These are phyloP conservation scores for Argya squamiceps DNA, from an alignment of 2,797 vertebrate genomes.

Conservation along the genomic window DNA sequence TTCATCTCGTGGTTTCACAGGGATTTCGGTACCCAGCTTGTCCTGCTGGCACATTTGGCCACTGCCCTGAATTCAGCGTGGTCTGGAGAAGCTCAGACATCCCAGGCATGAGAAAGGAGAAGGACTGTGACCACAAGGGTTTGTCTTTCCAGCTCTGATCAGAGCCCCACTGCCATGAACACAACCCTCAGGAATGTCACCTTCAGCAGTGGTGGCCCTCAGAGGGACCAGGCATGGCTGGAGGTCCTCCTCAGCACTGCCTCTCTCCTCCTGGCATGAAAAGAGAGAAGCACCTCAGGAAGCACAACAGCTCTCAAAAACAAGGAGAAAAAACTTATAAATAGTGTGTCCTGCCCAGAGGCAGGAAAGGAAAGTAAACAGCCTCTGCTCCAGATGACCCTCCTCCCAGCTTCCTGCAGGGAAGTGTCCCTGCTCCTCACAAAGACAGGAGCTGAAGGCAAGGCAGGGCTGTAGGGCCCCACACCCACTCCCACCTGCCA, in stretches of 20 bases:
- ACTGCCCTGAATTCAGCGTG: fast-evolving
- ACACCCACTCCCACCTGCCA: fast-evolving
- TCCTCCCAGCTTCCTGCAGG: background rate
- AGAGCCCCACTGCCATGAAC: background rate
- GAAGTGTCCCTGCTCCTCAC: background rate
- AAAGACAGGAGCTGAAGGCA: background rate
- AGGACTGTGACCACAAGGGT: background rate
- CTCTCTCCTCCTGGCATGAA: background rate
- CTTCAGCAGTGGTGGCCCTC: background rate
- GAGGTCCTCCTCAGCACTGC: background rate
- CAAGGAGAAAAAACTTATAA: constrained; percentile 38
- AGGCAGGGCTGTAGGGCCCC: background rate
- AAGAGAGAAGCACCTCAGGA: constrained; percentile 1
- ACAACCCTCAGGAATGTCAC: background rate
- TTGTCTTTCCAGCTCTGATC: background rate
- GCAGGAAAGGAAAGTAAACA: constrained; percentile 47
- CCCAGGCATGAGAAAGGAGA: background rate
- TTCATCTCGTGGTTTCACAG: fast-evolving
- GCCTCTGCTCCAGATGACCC: background rate
- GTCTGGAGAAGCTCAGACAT: background rate
- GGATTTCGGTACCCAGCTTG: background rate
- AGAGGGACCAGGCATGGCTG: fast-evolving
- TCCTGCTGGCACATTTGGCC: background rate
- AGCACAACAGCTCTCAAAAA: constrained; percentile 12
- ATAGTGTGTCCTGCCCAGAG: constrained; percentile 6